Base-by-base conservation (phyloP, 1,140 invertebrate genomes). In the Trichonephila clavata region DNA sequence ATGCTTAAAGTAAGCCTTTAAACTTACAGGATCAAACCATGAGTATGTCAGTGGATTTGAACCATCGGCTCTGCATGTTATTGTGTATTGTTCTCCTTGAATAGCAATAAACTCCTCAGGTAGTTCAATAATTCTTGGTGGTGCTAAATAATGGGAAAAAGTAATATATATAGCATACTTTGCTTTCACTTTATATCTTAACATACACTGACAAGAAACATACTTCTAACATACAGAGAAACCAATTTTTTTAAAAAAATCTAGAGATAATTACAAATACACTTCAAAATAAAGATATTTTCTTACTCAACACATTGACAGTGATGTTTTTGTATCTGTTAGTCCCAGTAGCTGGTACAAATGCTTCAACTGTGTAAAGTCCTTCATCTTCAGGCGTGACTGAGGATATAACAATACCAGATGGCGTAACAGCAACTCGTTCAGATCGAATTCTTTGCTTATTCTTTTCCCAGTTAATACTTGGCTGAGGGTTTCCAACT, bases 391-490 rank as follows among this genome's bases (percentile, higher is more conserved):
- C 93, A 6, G n/a, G 7, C 0, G 32, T 18, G 14, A 94, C 98
- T 98, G 95, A 97, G 97, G 68, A 97, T 97, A 94, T 97, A 97
- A 50, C 93, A 94, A 59, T 94, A 10, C 93, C 93, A 10, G 60
- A 24, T 0, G 71, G 86, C 7, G 71, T 65, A 43, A 94, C 59
- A 2, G 63, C 24, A n/a, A 83, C n/a, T 1, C 86, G 71, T 10
- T 94, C 93, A 0, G 86, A 83, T 81, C 96, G 95, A 94, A 97
- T 96, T 20, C 97, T 97, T 95, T 98, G 97, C 95, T 97, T 97
- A 95, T 98, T 97, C 95, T 97, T 97, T 77, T 97, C 96, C 98
- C 98, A 99, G 95, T 98, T 97, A n/a, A 99, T 97, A 20, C 96
- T 96, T 0, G 98, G 98, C 39, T 97, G 96, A 18, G 98, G 98